Percentiles rank a stretch among this genome's conserved stretches.
Conservation (phyloP, 1,140 invertebrate species). For the Hypsibius dujardini region DNA sequence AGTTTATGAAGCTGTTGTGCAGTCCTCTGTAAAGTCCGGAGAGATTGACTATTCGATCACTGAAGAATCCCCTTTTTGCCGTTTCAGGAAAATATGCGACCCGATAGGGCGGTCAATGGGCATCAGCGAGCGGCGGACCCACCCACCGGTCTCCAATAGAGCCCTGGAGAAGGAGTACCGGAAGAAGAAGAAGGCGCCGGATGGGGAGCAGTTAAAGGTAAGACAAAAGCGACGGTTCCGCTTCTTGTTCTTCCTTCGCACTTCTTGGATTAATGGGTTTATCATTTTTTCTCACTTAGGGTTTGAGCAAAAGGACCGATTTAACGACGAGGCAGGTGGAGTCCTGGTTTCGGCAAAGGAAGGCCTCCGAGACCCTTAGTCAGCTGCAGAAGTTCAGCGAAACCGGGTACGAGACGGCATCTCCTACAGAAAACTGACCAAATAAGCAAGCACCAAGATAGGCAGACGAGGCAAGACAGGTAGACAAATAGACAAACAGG, state of each 20-base stretch:
- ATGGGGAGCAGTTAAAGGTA: background rate
- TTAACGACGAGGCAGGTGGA: slow-evolving; percentile 70
- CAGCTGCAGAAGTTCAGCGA: slow-evolving; percentile 79
- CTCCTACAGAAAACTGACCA: too few relatives aligned
- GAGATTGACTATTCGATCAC: too few relatives aligned
- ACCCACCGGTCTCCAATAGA: background rate
- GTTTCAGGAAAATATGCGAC: background rate
- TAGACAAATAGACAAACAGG: too few relatives aligned
- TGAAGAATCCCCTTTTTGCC: too few relatives aligned
- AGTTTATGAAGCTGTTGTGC: too few relatives aligned
- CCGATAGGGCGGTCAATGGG: background rate
- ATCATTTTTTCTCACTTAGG: slow-evolving; percentile 23
- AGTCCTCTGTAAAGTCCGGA: too few relatives aligned
- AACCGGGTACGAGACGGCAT: slow-evolving; percentile 40
- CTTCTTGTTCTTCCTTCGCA: background rate
- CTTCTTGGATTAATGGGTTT: background rate
- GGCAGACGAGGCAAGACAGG: too few relatives aligned
- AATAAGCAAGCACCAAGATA: too few relatives aligned
- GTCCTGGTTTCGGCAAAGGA: slow-evolving; percentile 63
- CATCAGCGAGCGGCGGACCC: background rate
- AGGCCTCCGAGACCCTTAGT: slow-evolving; percentile 62
- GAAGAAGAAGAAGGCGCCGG: background rate
- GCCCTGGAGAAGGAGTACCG: background rate
- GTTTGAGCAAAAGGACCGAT: slow-evolving; percentile 53
- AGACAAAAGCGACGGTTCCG: background rate